These are phyloP conservation scores for Chloroceryle amazona DNA, from an alignment of 2,797 vertebrate species.

Conservation along the genomic window DNA sequence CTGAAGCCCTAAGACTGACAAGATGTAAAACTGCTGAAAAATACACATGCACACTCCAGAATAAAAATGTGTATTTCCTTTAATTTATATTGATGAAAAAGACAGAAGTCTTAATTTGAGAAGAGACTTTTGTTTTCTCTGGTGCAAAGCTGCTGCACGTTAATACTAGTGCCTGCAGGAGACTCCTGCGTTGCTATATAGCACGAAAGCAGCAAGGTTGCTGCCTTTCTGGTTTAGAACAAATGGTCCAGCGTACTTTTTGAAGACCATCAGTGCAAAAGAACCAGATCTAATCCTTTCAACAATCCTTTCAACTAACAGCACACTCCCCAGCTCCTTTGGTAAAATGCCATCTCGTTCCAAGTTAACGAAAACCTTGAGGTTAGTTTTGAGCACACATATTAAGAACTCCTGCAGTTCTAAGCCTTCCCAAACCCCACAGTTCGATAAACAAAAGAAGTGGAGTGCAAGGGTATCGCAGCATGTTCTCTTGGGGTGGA, in stretches of 20 bases:
- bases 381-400: neutral
- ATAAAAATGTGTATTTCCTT: neutral
- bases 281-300: neutral
- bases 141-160: neutral
- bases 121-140: neutral
- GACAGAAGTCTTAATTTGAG: neutral
- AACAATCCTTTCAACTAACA: neutral
- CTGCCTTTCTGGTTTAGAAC: neutral
- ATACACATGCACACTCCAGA: accelerated
- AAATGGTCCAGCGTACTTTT: neutral
- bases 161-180: neutral
- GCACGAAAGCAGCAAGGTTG: neutral
- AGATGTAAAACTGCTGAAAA: neutral
- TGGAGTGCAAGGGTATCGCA: neutral
- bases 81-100: neutral
- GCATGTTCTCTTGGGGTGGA: neutral
- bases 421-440: neutral
- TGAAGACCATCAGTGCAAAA: neutral
- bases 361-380: neutral
- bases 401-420: neutral
- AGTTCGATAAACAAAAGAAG: neutral
- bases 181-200: accelerated
- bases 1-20: neutral
- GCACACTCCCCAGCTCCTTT: neutral
- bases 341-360: neutral